phyloP scores from a whole-genome alignment of 1,140 invertebrate species.

The Hetaerina americana region DNA sequence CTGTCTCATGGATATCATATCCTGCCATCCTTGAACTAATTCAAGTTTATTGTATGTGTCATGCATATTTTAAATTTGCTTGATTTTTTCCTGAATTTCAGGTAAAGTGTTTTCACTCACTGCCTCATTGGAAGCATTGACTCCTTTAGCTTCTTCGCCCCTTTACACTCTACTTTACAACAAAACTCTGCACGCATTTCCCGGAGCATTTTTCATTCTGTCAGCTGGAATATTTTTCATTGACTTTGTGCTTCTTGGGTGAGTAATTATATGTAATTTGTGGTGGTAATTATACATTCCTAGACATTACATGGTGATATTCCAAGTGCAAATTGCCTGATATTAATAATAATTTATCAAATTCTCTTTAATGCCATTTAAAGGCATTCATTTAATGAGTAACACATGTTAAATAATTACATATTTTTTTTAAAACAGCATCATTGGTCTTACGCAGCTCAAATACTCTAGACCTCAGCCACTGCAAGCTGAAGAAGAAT shows the following conservation, averaged over 20 bases:
- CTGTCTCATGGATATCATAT: not conserved
- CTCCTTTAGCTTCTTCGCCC: not conserved
- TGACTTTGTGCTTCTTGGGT: not conserved
- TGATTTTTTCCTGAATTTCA: not conserved
- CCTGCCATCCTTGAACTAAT: too few relatives aligned
- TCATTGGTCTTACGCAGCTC: not conserved
- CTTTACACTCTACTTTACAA: not conserved
- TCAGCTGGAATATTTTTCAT: not conserved
- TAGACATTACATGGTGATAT: not conserved
- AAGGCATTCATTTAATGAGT: not conserved
- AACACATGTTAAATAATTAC: not conserved
- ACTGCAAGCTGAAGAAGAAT: too few relatives aligned
- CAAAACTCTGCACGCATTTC: not conserved
- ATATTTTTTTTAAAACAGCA: not conserved
- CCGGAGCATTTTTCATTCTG: not conserved
- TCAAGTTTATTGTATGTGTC: not conserved
- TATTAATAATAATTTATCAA: not conserved
- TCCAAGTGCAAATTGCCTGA: not conserved
- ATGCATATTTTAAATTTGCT: not conserved
- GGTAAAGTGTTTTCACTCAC: not conserved
- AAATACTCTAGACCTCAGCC: not conserved
- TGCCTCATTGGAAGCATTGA: not conserved
- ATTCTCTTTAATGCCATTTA: not conserved
- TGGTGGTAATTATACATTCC: not conserved
- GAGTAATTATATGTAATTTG: not conserved